Evolutionary conservation across 2,113 vertebrate species (phyloP), one percentile per base, ranked within the genome.

Genomic region (Brevimyrus niger): DNA sequence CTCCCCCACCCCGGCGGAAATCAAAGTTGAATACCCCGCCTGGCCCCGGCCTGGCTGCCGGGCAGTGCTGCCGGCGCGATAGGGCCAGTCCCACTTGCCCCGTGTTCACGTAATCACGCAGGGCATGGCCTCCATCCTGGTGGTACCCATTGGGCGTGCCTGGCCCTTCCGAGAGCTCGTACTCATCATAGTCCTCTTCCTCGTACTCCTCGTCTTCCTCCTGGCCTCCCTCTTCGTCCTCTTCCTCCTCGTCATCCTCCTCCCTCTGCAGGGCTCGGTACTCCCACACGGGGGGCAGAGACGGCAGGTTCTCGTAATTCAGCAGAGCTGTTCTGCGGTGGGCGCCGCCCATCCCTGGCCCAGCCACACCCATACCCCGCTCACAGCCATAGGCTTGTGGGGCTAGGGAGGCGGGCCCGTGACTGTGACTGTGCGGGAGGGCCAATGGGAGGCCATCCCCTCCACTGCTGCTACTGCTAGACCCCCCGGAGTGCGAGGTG

Each of bases 251-350:
- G 0, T 95, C 94, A 50, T 92, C 96, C 53, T 97, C 96, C 8
- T 96, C 95, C n/a, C 94, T 94, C 90, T 95, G 96, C 87, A 93
- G 95, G 0, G 96, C 95, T 0, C 96, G 97, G 92, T 97, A 96
- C 91, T 99, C 98, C 98, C 98, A 99, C 90, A 99, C 96, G 0
- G 98, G 98, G 0, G 98, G 98, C 89, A 99, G 95, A 0, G 98
- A 97, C 0, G 98, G 98, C 89, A 99, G 96, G 95, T 99, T 99
- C 96, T 99, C 97, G 0, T 99, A 99, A 95, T 99, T 98, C 42
- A 99, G 96, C 92, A 98, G 93, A 0, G 98, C 96, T 0, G 96
- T 94, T 90, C 97, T 94, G 35, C 98, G 97, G 9, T 96, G 97
- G 55, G 97, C 95, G 87, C 95, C 91, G 0, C 92, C 92, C 58